Conservation (phyloP, 2,888 invertebrate species). For the Drosophila longiperda region DNA sequence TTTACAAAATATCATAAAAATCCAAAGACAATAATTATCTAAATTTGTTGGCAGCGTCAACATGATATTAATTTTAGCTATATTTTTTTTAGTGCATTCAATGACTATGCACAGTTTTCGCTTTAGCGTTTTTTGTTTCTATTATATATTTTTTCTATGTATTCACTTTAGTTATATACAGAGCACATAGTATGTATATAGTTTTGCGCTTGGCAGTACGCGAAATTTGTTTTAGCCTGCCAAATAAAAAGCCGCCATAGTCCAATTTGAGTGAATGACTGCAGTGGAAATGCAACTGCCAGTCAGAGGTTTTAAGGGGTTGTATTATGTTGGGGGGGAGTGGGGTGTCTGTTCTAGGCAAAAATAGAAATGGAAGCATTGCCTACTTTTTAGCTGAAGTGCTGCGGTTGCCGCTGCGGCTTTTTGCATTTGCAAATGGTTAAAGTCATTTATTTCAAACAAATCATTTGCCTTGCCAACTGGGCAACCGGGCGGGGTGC, state of each 20-base stretch:
- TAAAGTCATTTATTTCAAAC: constrained; percentile 77
- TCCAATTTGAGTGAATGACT: constrained; percentile 75
- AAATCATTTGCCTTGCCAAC: constrained; percentile 70
- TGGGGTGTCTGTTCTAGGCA: constrained; percentile 1
- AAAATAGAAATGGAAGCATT: constrained; percentile 45
- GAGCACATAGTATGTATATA: constrained; percentile 30
- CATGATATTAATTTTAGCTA: too few relatives aligned
- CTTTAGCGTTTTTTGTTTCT: neutral
- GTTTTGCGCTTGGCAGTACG: constrained; percentile 64
- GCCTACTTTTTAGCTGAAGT: constrained; percentile 73
- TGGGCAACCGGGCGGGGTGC: constrained; percentile 16
- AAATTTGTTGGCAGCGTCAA: neutral
- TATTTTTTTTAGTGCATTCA: constrained; percentile 4
- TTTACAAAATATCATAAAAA: neutral
- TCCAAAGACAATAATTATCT: neutral
- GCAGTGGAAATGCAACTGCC: constrained; percentile 73
- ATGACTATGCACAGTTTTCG: neutral
- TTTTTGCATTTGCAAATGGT: constrained; percentile 72
- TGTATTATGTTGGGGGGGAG: constrained; percentile 9
- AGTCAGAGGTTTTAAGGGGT: constrained; percentile 45
- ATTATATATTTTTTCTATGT: constrained; percentile 18
- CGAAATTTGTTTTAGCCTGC: constrained; percentile 64
- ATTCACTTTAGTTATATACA: constrained; percentile 26
- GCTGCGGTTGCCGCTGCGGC: constrained; percentile 65
- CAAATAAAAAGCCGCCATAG: constrained; percentile 57